phyloP scores from a whole-genome alignment of 2,888 invertebrate genomes.

The Agrenia bidenticulata region DNA sequence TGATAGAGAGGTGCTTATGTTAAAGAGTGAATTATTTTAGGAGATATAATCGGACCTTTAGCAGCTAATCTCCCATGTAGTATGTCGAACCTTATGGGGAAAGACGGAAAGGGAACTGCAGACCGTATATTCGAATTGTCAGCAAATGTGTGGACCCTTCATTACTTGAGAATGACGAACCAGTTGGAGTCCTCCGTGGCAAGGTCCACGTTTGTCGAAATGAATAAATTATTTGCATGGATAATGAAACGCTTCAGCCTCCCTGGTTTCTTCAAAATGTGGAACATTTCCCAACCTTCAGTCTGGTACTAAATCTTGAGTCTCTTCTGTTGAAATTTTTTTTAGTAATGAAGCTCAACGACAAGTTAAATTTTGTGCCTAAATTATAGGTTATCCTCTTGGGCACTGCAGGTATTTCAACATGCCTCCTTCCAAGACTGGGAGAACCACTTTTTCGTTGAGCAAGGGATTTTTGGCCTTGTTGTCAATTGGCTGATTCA shows the following conservation, averaged over 20 bases:
- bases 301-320: no score
- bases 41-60: conserved; percentile 61
- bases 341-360: not conserved
- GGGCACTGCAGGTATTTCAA: conserved; percentile 59
- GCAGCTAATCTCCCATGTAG: conserved; percentile 54
- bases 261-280: conserved; percentile 57
- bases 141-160: conserved; percentile 60
- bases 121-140: conserved; percentile 62
- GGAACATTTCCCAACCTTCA: conserved; percentile 56
- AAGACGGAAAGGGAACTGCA: conserved; percentile 60
- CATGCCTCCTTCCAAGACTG: conserved; percentile 61
- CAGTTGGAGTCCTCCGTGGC: conserved; percentile 57
- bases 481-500: conserved; percentile 55
- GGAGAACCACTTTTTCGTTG: conserved; percentile 61
- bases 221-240: conserved; percentile 55
- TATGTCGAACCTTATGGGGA: conserved; percentile 55
- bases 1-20: not conserved
- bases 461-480: conserved; percentile 57
- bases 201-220: conserved; percentile 56
- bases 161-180: conserved; percentile 61
- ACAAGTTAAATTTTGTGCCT: no score
- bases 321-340: no score
- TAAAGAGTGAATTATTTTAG: conserved; percentile 53
- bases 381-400: conserved; percentile 59
- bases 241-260: conserved; percentile 55